These are phyloP conservation scores for Eublepharis macularius DNA, from an alignment of 2,113 vertebrate species.

Conservation along the genomic window DNA sequence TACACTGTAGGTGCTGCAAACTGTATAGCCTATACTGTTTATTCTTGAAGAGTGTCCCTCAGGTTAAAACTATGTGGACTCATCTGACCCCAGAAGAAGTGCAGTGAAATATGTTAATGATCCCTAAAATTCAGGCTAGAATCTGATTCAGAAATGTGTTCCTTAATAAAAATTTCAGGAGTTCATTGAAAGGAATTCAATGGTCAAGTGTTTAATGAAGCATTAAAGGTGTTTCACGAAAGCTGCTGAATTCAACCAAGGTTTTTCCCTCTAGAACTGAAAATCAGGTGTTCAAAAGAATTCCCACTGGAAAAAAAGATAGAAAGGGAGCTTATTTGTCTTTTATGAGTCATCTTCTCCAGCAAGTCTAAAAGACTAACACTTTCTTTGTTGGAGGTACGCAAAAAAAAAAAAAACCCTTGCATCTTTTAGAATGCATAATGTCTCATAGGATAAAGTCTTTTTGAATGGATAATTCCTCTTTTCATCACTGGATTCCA, in stretches of 20 bases:
- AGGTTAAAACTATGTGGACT: neutral
- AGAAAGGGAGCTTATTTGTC: slow-evolving; percentile 31
- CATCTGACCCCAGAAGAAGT: neutral
- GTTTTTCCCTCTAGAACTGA: slow-evolving; percentile 2
- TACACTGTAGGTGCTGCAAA: neutral
- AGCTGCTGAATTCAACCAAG: slow-evolving; percentile 50
- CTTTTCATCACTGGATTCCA: slow-evolving; percentile 66
- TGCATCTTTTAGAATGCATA: slow-evolving; percentile 54
- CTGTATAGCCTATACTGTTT: neutral
- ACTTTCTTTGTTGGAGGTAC: slow-evolving; percentile 60
- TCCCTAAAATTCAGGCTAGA: neutral
- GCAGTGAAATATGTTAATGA: neutral
- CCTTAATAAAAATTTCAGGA: neutral
- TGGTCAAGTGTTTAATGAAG: neutral
- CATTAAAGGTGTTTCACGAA: slow-evolving; percentile 18
- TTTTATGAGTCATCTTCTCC: slow-evolving; percentile 46
- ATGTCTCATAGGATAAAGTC: slow-evolving; percentile 57
- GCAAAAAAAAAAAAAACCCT: slow-evolving; percentile 37
- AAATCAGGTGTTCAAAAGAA: slow-evolving; percentile 48
- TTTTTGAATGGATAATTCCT: slow-evolving; percentile 60
- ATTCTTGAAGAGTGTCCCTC: neutral
- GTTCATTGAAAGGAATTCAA: neutral
- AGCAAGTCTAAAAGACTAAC: slow-evolving; percentile 31
- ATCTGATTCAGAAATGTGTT: too few relatives aligned
- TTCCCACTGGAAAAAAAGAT: slow-evolving; percentile 15